These are phyloP conservation scores for Stenichneumon culpator DNA, from an alignment of 2,888 invertebrate species.

Conservation along the genomic window DNA sequence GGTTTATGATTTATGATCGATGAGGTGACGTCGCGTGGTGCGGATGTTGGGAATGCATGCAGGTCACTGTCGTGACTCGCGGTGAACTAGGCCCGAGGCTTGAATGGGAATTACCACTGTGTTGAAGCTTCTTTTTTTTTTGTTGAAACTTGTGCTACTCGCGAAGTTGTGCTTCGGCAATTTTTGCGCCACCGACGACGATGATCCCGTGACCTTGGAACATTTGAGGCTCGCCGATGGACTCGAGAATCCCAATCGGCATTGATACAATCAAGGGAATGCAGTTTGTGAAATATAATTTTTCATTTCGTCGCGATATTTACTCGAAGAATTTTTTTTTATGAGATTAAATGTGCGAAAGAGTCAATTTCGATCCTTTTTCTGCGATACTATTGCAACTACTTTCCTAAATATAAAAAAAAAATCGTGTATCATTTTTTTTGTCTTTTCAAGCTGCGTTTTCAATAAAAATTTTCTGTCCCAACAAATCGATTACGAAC, in stretches of 20 bases:
- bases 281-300: background rate
- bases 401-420: too few species aligned
- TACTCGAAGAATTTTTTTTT: background rate
- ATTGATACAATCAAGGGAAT: background rate
- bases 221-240: background rate
- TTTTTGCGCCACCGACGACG: background rate
- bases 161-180: background rate
- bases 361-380: too few species aligned
- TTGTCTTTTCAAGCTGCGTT: too few species aligned
- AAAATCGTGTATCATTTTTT: background rate
- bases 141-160: background rate
- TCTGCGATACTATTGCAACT: too few species aligned
- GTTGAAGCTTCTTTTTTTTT: background rate
- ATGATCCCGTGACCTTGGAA: constrained; percentile 13
- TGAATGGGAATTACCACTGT: constrained; percentile 20
- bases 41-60: constrained; percentile 3
- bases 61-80: constrained; percentile 1
- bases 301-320: background rate
- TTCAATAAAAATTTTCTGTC: too few species aligned
- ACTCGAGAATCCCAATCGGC: background rate
- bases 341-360: background rate
- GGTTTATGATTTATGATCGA: constrained; percentile 11
- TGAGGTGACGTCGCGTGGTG: constrained; percentile 11
- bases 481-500: too few species aligned
- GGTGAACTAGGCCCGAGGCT: background rate